These are phyloP conservation scores for Cyrtodaria siliqua DNA, from an alignment of 2,888 invertebrate genomes.

Conservation along the genomic window DNA sequence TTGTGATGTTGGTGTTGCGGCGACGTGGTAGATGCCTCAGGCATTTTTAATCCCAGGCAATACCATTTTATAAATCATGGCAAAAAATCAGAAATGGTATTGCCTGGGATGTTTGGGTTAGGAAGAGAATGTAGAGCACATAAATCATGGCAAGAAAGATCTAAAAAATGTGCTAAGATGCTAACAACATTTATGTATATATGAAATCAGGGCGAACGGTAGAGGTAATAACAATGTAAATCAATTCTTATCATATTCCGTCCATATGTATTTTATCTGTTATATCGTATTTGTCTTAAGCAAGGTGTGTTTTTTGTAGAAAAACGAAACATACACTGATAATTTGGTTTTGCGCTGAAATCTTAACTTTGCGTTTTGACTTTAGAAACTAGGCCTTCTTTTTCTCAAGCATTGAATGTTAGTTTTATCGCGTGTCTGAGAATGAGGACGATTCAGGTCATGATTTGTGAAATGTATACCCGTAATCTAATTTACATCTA, in stretches of 20 bases:
- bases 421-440: no score
- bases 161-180: conserved; percentile 1
- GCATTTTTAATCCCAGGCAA: neutral
- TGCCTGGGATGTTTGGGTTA: no score
- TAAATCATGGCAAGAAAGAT: conserved; percentile 36
- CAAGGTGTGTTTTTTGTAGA: no score
- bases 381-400: no score
- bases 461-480: no score
- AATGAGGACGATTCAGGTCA: no score
- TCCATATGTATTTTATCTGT: conserved; percentile 43
- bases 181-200: conserved; percentile 3
- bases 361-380: no score
- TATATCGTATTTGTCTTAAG: conserved; percentile 27
- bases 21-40: conserved; percentile 29
- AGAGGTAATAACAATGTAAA: conserved; percentile 18
- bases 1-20: conserved; percentile 8
- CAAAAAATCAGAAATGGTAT: conserved; percentile 4
- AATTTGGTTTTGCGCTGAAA: no score
- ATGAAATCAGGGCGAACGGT: conserved; percentile 40
- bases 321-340: no score
- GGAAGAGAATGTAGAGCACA: conserved; percentile 12
- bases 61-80: conserved; percentile 45
- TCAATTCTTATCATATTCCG: conserved; percentile 66
- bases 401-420: no score
- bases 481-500: no score